phyloP scores from a whole-genome alignment of 2,797 vertebrate species.

The Caiman crocodilus region DNA sequence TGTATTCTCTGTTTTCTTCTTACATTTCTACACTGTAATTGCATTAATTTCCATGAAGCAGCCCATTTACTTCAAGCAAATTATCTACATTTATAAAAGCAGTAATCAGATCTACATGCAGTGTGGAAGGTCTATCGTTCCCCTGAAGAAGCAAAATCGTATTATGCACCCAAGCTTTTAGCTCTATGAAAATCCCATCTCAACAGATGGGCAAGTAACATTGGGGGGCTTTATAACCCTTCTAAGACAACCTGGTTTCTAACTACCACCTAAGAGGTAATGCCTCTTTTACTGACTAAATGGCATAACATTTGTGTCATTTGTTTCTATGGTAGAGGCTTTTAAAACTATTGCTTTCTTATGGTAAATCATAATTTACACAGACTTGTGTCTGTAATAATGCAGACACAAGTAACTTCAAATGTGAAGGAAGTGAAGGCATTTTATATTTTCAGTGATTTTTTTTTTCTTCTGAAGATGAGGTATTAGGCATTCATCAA shows the following conservation, averaged over 20 bases:
- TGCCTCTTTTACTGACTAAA: neutral
- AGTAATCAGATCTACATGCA: slow-evolving; percentile 30
- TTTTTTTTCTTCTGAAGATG: neutral
- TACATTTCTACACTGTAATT: slow-evolving; percentile 37
- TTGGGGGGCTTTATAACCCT: neutral
- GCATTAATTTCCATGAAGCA: slow-evolving; percentile 60
- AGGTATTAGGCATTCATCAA: slow-evolving; percentile 25
- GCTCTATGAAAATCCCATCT: slow-evolving; percentile 37
- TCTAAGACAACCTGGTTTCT: neutral
- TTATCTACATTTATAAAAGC: slow-evolving; percentile 56
- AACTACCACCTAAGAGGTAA: slow-evolving; percentile 4
- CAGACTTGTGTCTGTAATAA: neutral
- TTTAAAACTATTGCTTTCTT: slow-evolving; percentile 22
- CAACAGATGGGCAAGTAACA: slow-evolving; percentile 26
- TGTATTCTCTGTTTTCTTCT: slow-evolving; percentile 16
- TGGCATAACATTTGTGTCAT: neutral
- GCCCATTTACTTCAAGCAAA: slow-evolving; percentile 56
- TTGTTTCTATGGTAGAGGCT: slow-evolving; percentile 12
- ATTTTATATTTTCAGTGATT: slow-evolving; percentile 12
- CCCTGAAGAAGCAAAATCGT: neutral
- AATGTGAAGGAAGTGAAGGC: slow-evolving; percentile 7
- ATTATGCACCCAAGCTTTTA: slow-evolving; percentile 6
- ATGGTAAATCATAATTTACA: neutral
- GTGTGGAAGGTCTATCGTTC: slow-evolving; percentile 26
- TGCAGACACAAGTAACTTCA: slow-evolving; percentile 20